Evolutionary conservation across 2,888 invertebrate species (phyloP).

Genomic region (Cheilosia vernalis): DNA sequence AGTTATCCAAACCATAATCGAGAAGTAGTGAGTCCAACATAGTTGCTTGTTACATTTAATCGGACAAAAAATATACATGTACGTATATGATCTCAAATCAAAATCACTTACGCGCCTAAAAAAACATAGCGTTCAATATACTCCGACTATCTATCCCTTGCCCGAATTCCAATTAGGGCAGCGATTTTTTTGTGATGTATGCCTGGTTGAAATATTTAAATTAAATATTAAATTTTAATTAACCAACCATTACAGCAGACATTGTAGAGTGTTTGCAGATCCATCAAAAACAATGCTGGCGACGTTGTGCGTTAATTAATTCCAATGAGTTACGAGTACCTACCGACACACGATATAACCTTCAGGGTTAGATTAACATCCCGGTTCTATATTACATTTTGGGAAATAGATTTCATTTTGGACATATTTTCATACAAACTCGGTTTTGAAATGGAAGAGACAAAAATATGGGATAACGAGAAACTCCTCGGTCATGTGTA

Average conservation of each 20-base stretch:
- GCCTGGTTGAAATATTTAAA: slow-evolving; percentile 1
- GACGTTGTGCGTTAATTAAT: slow-evolving; percentile 47
- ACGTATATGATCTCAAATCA: too few species aligned
- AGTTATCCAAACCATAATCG: too few species aligned
- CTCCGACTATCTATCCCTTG: too few species aligned
- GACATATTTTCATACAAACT: not conserved
- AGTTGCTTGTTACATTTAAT: too few species aligned
- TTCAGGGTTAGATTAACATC: slow-evolving; percentile 13
- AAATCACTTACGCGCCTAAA: too few species aligned
- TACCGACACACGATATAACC: slow-evolving; percentile 20
- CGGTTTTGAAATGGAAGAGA: not conserved
- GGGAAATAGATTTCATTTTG: not conserved
- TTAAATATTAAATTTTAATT: slow-evolving; percentile 66
- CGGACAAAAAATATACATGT: too few species aligned
- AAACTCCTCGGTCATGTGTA: not conserved
- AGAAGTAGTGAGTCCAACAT: too few species aligned
- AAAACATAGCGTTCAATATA: too few species aligned
- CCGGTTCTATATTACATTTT: not conserved
- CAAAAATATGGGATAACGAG: not conserved
- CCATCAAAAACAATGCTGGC: slow-evolving; percentile 41
- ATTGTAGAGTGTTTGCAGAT: slow-evolving; percentile 39
- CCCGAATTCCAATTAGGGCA: too few species aligned
- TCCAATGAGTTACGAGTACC: slow-evolving; percentile 19
- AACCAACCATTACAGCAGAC: slow-evolving; percentile 28
- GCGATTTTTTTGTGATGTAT: not conserved